A percentile compares a stretch with the other conserved stretches of the same genome.
Conservation (phyloP, 2,888 invertebrate genomes). For the Periphyllus acericola region DNA sequence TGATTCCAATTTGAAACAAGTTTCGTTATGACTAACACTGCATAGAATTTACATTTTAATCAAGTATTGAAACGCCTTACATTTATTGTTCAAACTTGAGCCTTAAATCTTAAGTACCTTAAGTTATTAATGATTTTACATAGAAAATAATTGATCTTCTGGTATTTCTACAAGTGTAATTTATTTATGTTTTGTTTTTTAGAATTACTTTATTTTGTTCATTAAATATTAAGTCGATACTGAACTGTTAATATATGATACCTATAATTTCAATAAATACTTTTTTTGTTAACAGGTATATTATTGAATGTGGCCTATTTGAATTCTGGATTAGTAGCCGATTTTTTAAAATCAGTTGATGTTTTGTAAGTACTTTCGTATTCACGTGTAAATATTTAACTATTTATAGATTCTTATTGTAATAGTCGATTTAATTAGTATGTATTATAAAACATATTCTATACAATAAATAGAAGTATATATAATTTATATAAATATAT, state of each 20-base stretch:
- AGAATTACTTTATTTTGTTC: no score
- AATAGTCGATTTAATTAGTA: conserved; percentile 3
- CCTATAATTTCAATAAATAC: background rate
- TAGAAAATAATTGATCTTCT: no score
- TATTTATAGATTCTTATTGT: conserved; percentile 17
- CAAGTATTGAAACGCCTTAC: no score
- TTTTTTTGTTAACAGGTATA: background rate
- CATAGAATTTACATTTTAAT: no score
- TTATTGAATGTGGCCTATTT: conserved; percentile 13
- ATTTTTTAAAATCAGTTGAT: conserved; percentile 21
- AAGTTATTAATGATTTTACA: no score
- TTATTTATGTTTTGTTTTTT: no score
- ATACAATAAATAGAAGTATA: conserved; percentile 5
- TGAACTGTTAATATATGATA: background rate
- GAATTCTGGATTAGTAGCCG: conserved; percentile 36
- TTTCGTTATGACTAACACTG: no score
- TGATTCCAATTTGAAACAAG: no score
- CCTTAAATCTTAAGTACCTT: no score
- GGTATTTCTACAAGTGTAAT: no score
- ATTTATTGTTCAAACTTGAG: no score
- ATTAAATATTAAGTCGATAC: no score
- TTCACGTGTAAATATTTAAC: conserved; percentile 30
- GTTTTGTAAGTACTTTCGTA: conserved; percentile 40
- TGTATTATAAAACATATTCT: conserved; percentile 31
- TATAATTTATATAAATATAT: background rate